A percentile compares a stretch with the other conserved stretches of the same genome.
Evolutionary conservation across 2,113 vertebrate species (phyloP).

Genomic region (Hemiscyllium ocellatum): DNA sequence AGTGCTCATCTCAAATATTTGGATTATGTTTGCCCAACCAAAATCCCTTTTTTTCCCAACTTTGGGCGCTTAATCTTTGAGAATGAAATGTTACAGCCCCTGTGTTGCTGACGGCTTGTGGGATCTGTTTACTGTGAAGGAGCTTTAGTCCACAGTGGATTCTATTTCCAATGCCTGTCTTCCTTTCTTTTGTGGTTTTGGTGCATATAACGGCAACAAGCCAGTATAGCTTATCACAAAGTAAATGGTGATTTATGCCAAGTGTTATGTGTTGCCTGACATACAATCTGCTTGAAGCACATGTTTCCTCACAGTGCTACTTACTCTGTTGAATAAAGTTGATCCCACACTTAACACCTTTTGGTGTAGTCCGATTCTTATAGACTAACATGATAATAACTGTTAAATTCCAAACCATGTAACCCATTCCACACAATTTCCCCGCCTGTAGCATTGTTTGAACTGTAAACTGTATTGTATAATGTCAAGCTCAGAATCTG

Average conservation of each 20-base stretch:
- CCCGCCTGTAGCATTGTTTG: constrained; percentile 4
- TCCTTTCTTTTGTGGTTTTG: constrained; percentile 20
- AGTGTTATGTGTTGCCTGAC: neutral
- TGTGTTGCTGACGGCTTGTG: neutral
- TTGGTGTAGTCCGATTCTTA: neutral
- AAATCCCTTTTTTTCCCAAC: neutral
- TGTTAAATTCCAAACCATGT: neutral
- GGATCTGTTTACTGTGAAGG: neutral
- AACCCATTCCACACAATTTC: neutral
- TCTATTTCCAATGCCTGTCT: neutral
- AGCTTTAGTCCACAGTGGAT: neutral
- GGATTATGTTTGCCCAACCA: neutral
- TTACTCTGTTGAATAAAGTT: neutral
- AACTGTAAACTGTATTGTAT: neutral
- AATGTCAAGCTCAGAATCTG: neutral
- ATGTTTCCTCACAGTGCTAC: neutral
- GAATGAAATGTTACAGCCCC: neutral
- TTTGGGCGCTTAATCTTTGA: constrained; percentile 1
- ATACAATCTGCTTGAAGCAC: neutral
- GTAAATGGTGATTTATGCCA: neutral
- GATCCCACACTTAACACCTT: neutral
- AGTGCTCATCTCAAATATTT: neutral
- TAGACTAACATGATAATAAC: neutral
- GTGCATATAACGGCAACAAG: neutral
- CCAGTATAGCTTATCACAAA: neutral